Percentiles rank a stretch among this genome's conserved stretches.
Conservation (phyloP, 2,113 vertebrate species). For the Tetrax tetrax region DNA sequence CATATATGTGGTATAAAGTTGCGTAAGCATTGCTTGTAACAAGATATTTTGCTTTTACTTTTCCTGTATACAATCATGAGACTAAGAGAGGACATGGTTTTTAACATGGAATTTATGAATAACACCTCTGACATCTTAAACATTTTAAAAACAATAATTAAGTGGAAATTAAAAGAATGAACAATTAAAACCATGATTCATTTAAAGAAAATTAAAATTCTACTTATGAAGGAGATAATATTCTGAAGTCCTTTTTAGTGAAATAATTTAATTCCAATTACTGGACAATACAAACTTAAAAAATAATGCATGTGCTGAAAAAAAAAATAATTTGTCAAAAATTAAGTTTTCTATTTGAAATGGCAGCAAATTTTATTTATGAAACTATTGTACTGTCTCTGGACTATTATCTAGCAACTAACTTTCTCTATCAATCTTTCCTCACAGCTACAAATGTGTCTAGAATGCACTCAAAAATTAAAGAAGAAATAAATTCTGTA, state of each 20-base stretch:
- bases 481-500: not conserved
- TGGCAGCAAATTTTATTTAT: not conserved
- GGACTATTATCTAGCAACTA: not conserved
- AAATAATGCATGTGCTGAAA: not conserved
- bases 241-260: not conserved
- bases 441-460: not conserved
- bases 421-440: not conserved
- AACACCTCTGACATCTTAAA: not conserved
- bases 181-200: not conserved
- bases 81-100: not conserved
- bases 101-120: not conserved
- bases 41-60: not conserved
- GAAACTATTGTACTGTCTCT: not conserved
- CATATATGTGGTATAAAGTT: not conserved
- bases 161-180: fast-evolving
- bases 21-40: not conserved
- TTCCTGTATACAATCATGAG: not conserved
- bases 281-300: not conserved
- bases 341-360: not conserved
- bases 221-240: not conserved
- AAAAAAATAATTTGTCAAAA: not conserved
- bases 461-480: not conserved
- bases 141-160: not conserved
- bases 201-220: not conserved
- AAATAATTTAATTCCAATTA: not conserved